Conservation (phyloP, 2,888 invertebrate genomes). For the Polymixis lichenea region DNA sequence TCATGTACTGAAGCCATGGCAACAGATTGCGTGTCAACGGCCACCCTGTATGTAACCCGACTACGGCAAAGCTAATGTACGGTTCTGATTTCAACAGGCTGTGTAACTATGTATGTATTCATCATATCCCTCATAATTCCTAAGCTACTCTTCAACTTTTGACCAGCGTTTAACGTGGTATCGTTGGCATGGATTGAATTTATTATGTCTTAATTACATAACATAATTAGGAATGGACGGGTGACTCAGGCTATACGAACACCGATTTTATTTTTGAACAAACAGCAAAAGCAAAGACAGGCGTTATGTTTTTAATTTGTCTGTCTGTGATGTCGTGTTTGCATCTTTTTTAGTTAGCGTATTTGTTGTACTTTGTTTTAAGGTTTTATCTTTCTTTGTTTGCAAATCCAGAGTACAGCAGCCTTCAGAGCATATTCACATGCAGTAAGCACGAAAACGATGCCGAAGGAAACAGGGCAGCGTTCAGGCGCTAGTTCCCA, state of each 20-base stretch:
- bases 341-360: background rate
- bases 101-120: background rate
- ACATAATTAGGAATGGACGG: background rate
- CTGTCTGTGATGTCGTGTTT: too few relatives aligned
- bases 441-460: constrained; percentile 18
- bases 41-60: background rate
- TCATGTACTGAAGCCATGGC: too few relatives aligned
- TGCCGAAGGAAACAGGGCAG: constrained; percentile 70
- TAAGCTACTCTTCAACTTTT: background rate
- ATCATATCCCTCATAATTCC: background rate
- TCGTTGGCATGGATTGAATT: background rate
- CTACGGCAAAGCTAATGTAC: background rate
- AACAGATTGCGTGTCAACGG: too few relatives aligned
- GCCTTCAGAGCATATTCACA: constrained; percentile 67
- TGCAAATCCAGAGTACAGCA: constrained; percentile 72
- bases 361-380: background rate
- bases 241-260: background rate
- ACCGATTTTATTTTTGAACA: background rate
- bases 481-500: constrained; percentile 4
- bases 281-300: background rate
- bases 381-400: background rate
- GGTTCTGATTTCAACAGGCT: background rate
- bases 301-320: background rate
- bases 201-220: background rate
- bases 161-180: background rate